Evolutionary conservation across 2,888 invertebrate genomes (phyloP), one percentile per base, ranked within the genome.

Genomic region (Taphrorychus bicolor): DNA sequence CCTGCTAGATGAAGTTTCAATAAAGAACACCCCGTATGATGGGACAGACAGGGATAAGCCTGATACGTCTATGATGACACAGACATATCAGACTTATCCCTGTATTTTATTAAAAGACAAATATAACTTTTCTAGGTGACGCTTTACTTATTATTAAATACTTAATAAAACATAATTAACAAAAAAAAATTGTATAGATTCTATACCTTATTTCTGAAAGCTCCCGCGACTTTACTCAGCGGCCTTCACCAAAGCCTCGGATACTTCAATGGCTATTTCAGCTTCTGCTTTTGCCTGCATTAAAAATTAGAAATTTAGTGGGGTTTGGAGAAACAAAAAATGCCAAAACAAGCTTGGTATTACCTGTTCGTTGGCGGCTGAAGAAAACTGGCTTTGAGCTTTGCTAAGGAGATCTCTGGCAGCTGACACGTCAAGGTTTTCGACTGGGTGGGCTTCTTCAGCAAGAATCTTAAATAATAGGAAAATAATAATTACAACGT

Each of bases 371-470:
- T 89, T 87, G 5, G 87, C 83, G 16, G 98, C 97, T n/a, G 93
- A 89, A 63, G 85, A 85, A 22, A 94, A 80, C 80, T 93, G 89
- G 63, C 91, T 90, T 81, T 96, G 94, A 9, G 96, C 96, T 84
- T 94, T 91, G 78, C 84, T 87, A 52, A 97, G 85, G 51, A 93
- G 86, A 74, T 96, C 95, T 77, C 91, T 89, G 45, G 95, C 93
- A 56, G 94, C 94, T 59, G 86, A 82, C 52, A 85, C 82, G 83
- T 98, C 98, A 69, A 98, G 82, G 76, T 88, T 87, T 74, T 94
- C 95, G 51, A 98, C 78, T 9, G 89, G 89, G 76, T 94, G 94
- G 7, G 97, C 98, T 85, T 98, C 98, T 83, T 98, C 98, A 24
- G 98, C 98, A 73, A 98, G 84, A 59, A 97, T 89, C 89, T 95